phyloP scores from a whole-genome alignment of 2,797 vertebrate species.

The Ctenochaetus hawaiiensis region DNA sequence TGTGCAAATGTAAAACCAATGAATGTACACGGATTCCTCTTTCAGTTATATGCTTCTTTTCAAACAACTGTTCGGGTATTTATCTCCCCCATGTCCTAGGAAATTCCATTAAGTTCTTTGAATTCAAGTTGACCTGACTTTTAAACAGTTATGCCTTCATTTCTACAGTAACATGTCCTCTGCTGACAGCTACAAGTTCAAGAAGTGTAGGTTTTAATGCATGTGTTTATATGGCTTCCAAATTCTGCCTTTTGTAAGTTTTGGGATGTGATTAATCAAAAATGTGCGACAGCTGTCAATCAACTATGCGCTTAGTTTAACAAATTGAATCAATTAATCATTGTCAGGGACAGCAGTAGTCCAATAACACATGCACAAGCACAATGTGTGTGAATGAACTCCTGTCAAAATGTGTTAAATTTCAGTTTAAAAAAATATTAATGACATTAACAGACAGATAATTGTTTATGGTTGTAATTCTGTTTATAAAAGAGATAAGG shows the following conservation, averaged over 20 bases:
- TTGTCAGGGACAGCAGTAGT: neutral
- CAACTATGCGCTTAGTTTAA: conserved; percentile 18
- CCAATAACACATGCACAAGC: conserved; percentile 1
- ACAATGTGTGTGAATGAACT: conserved; percentile 13
- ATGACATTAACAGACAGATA: neutral
- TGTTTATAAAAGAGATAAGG: conserved; percentile 28
- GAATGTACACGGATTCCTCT: no score
- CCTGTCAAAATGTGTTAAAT: conserved; percentile 14
- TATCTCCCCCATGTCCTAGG: no score
- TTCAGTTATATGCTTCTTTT: no score
- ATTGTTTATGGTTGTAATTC: conserved; percentile 11
- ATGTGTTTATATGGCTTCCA: neutral
- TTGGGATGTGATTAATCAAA: neutral
- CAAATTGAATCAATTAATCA: conserved; percentile 35
- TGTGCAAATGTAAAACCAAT: no score
- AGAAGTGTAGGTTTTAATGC: neutral
- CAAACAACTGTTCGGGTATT: no score
- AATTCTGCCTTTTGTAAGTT: conserved; percentile 2
- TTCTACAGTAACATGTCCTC: neutral
- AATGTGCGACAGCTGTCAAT: conserved; percentile 21
- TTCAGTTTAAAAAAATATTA: conserved; percentile 34
- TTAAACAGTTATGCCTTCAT: no score
- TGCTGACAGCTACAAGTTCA: conserved; percentile 2
- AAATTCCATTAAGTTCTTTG: no score
- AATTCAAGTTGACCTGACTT: no score